These are phyloP conservation scores for Phenacoccus solenopsis DNA, from an alignment of 1,140 invertebrate genomes.

Conservation along the genomic window DNA sequence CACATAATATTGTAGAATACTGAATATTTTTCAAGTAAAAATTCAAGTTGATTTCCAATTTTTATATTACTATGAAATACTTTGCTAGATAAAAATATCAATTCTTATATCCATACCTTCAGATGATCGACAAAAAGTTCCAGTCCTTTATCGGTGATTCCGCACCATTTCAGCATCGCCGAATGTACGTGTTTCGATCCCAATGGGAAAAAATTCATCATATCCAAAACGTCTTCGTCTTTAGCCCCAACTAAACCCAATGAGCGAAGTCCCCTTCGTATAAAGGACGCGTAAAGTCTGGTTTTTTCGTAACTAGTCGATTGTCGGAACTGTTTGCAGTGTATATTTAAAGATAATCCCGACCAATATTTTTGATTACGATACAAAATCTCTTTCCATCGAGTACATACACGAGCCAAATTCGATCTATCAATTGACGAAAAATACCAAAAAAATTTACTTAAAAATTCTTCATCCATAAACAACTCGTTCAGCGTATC, in stretches of 20 bases:
- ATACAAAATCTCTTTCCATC: slow-evolving; percentile 78
- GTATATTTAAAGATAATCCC: slow-evolving; percentile 64
- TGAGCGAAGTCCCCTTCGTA: slow-evolving; percentile 71
- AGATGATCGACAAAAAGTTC: slow-evolving; percentile 74
- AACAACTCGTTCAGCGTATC: slow-evolving; percentile 62
- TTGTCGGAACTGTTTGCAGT: slow-evolving; percentile 61
- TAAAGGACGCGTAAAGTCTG: slow-evolving; percentile 65
- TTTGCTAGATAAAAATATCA: too few species aligned
- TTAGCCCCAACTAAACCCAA: slow-evolving; percentile 68
- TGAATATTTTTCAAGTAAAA: neutral
- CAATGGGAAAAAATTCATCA: slow-evolving; percentile 68
- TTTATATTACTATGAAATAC: too few species aligned
- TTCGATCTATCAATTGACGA: slow-evolving; percentile 57
- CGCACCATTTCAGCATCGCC: slow-evolving; percentile 68
- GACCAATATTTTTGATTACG: slow-evolving; percentile 69
- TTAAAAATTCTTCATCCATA: slow-evolving; percentile 69
- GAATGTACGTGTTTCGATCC: slow-evolving; percentile 71
- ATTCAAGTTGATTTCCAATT: too few species aligned
- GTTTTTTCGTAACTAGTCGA: slow-evolving; percentile 50
- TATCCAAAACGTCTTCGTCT: slow-evolving; percentile 77
- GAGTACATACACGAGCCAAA: slow-evolving; percentile 66
- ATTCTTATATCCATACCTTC: slow-evolving; percentile 54
- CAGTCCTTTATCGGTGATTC: slow-evolving; percentile 73
- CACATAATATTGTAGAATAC: neutral
- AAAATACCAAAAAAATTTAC: slow-evolving; percentile 75